These are phyloP conservation scores for Melipona quadrifasciata DNA, from an alignment of 1,140 invertebrate species.

Conservation along the genomic window DNA sequence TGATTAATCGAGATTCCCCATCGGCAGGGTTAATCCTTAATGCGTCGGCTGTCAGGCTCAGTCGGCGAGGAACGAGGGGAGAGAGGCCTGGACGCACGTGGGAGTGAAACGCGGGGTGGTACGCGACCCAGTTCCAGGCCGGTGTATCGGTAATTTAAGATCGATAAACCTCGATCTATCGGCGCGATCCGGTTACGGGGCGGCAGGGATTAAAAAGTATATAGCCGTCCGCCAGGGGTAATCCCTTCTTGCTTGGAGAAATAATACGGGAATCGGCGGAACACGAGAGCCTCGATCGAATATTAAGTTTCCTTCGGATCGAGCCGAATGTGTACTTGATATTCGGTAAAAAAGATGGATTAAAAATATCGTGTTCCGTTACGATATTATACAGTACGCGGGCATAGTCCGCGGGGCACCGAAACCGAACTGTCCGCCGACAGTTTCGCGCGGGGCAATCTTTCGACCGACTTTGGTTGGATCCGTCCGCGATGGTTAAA, in stretches of 20 bases:
- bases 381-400: conserved; percentile 68
- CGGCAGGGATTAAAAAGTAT: conserved; percentile 77
- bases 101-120: conserved; percentile 34
- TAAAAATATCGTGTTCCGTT: conserved; percentile 79
- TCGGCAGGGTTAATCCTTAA: conserved; percentile 54
- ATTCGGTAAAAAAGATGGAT: conserved; percentile 72
- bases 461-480: neutral
- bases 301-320: conserved; percentile 80
- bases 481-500: conserved; percentile 43
- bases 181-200: conserved; percentile 76
- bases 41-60: conserved; percentile 29
- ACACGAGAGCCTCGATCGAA: conserved; percentile 76
- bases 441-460: conserved; percentile 10
- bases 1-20: conserved; percentile 55
- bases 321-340: conserved; percentile 74
- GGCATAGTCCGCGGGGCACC: neutral
- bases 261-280: conserved; percentile 77
- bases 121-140: conserved; percentile 72
- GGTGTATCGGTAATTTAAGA: conserved; percentile 80
- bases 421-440: neutral
- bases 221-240: conserved; percentile 74
- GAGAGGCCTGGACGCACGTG: conserved; percentile 28
- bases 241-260: conserved; percentile 76
- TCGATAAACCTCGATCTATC: conserved; percentile 79
- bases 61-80: conserved; percentile 45